phyloP scores from a whole-genome alignment of 1,140 invertebrate genomes.

The Sinella curviseta region DNA sequence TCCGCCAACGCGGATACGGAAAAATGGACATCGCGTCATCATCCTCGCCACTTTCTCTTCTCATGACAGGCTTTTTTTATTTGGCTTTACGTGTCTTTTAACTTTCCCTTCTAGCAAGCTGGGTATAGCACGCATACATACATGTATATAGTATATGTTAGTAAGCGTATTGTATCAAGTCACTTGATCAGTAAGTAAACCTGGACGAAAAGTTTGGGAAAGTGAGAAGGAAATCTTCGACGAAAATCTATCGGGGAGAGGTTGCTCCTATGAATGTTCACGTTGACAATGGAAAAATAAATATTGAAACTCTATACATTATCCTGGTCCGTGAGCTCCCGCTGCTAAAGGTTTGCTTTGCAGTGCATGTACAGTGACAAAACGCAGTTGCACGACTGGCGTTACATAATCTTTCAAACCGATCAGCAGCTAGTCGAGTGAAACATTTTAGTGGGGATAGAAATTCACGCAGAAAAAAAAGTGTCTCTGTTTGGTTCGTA shows the following conservation, averaged over 20 bases:
- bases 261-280: not conserved
- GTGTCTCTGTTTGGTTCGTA: too few species aligned
- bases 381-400: constrained; percentile 4
- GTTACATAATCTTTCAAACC: constrained; percentile 13
- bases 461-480: too few species aligned
- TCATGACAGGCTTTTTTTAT: not conserved
- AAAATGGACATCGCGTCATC: not conserved
- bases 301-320: not conserved
- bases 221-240: too few species aligned
- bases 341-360: not conserved
- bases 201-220: too few species aligned
- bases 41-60: not conserved
- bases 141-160: not conserved
- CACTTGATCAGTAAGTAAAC: too few species aligned
- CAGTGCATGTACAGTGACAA: not conserved
- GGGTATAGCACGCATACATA: not conserved
- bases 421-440: constrained; percentile 7
- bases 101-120: not conserved
- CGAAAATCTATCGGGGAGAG: not conserved
- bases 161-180: too few species aligned
- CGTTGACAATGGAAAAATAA: not conserved
- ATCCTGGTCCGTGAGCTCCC: not conserved
- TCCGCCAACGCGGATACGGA: not conserved
- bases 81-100: not conserved
- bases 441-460: too few species aligned